Conservation (phyloP, 2,888 invertebrate species). For the Furcula furcula region DNA sequence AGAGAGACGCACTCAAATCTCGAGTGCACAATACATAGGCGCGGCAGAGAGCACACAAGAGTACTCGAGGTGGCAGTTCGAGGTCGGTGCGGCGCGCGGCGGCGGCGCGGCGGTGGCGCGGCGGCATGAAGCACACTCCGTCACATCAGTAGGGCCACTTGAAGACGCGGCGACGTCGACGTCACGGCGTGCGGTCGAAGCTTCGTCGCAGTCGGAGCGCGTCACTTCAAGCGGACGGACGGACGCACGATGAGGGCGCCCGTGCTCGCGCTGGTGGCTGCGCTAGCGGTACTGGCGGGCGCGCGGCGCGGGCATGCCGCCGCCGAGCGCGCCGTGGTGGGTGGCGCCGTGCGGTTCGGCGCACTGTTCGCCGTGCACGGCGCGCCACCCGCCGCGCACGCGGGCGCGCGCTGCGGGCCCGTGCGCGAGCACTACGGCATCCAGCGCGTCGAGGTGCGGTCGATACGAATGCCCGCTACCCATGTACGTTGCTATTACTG, state of each 20-base stretch:
- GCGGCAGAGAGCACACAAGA: no score
- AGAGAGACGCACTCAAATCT: no score
- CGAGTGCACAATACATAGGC: no score
- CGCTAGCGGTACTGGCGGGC: constrained; percentile 42
- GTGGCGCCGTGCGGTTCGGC: constrained; percentile 81
- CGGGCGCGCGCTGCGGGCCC: constrained; percentile 39
- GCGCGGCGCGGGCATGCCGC: constrained; percentile 34
- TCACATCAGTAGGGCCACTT: no score
- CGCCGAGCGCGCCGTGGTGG: constrained; percentile 41
- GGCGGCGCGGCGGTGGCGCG: no score
- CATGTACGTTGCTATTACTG: background rate
- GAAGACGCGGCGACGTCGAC: no score
- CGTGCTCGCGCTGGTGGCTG: constrained; percentile 2
- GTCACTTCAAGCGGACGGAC: constrained; percentile 31
- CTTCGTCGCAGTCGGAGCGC: constrained; percentile 1
- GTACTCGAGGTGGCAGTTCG: no score
- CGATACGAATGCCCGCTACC: constrained; percentile 27
- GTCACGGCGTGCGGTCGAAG: no score
- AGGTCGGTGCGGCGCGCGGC: no score
- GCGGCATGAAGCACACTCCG: no score
- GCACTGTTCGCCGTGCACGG: constrained; percentile 82
- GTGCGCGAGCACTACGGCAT: constrained; percentile 89
- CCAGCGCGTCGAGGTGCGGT: constrained; percentile 79
- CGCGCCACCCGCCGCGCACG: constrained; percentile 49
- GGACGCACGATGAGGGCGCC: constrained; percentile 43